A percentile compares a stretch with the other conserved stretches of the same genome.
phyloP scores from a whole-genome alignment of 2,113 vertebrate species.

The Burhinus bistriatus region DNA sequence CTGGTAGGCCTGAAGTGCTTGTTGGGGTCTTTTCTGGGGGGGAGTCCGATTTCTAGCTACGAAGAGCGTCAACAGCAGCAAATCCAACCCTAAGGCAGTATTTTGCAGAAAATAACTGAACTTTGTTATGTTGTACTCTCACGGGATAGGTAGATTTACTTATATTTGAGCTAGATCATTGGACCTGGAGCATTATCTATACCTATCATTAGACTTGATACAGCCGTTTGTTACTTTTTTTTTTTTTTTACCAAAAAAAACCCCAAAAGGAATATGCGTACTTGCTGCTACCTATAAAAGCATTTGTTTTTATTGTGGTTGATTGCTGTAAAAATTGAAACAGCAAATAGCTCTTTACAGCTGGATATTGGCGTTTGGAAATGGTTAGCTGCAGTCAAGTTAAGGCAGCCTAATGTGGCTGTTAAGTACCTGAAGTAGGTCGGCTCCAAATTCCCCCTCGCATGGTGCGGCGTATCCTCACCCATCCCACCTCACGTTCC shows the following conservation, averaged over 20 bases:
- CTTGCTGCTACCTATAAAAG: neutral
- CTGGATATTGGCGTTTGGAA: neutral
- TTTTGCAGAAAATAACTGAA: neutral
- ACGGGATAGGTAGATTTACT: neutral
- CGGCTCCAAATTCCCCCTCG: neutral
- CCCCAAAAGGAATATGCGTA: neutral
- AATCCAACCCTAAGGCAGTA: neutral
- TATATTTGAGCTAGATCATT: neutral
- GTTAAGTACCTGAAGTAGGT: constrained; percentile 41
- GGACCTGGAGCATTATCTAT: neutral
- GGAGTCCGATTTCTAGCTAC: neutral
- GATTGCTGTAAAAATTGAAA: neutral
- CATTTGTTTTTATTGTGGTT: neutral
- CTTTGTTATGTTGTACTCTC: neutral
- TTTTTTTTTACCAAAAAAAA: too few species aligned
- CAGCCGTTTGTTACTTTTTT: neutral
- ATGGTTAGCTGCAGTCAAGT: constrained; percentile 37
- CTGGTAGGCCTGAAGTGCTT: neutral
- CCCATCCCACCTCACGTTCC: neutral
- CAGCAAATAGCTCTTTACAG: neutral
- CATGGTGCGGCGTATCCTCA: neutral
- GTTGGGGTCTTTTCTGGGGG: neutral
- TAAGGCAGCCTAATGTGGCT: constrained; percentile 54
- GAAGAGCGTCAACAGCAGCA: neutral
- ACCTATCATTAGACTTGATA: neutral